A percentile compares a stretch with the other conserved stretches of the same genome.
phyloP scores from a whole-genome alignment of 2,113 vertebrate genomes.

The Ciconia stormi region DNA sequence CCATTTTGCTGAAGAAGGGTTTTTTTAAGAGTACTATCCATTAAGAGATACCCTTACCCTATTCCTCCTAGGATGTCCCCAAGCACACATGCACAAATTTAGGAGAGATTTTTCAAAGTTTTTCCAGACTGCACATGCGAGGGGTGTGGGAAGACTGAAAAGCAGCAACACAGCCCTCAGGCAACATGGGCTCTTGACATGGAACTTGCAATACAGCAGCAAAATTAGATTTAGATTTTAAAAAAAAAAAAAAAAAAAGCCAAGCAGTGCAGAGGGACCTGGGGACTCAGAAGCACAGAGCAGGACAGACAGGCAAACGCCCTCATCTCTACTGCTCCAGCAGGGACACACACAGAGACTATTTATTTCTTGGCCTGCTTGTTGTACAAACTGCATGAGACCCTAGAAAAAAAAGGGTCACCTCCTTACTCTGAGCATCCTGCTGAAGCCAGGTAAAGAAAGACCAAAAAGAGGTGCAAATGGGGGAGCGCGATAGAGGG shows the following conservation, averaged over 20 bases:
- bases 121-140: neutral
- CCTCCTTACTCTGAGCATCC: neutral
- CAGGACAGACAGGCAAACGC: neutral
- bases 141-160: neutral
- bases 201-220: neutral
- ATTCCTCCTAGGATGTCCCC: neutral
- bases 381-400: neutral
- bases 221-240: constrained; percentile 39
- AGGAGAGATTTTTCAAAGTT: neutral
- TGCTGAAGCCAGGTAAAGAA: neutral
- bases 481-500: neutral
- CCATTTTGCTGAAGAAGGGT: neutral
- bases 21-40: neutral
- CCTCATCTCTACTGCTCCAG: neutral
- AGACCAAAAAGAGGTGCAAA: neutral
- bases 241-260: neutral
- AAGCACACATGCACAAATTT: neutral
- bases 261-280: neutral
- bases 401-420: neutral
- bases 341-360: neutral
- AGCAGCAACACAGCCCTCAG: constrained; percentile 30
- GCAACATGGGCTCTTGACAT: neutral
- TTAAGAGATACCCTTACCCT: neutral
- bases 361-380: neutral
- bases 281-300: neutral